phyloP scores from a whole-genome alignment of 2,113 vertebrate species.

The Dasyprocta punctata region DNA sequence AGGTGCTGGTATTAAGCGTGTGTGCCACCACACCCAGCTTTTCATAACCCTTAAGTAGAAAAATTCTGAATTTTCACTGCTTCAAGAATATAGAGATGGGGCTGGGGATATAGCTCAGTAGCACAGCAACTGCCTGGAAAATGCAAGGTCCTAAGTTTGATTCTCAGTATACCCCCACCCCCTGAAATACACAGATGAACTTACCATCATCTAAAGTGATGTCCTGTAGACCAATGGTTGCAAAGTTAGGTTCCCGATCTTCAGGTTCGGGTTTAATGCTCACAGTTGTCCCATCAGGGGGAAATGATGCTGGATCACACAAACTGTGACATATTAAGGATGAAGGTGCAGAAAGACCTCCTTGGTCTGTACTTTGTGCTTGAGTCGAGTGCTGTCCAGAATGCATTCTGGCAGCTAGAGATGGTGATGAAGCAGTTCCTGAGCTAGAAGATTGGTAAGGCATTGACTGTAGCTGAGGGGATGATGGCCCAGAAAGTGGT shows the following conservation, averaged over 20 bases:
- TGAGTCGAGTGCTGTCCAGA: conserved; percentile 94
- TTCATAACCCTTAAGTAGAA: conserved; percentile 8
- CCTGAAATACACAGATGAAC: conserved; percentile 69
- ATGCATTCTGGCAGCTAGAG: conserved; percentile 88
- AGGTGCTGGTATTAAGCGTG: too few relatives aligned
- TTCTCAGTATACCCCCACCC: too few relatives aligned
- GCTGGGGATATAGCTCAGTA: too few relatives aligned
- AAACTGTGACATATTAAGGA: conserved; percentile 86
- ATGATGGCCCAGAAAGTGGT: conserved; percentile 94
- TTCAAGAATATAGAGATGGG: conserved; percentile 19
- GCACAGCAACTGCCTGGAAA: too few relatives aligned
- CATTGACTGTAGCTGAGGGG: conserved; percentile 94
- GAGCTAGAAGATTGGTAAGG: conserved; percentile 95
- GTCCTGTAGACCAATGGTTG: conserved; percentile 96
- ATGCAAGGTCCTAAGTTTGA: too few relatives aligned
- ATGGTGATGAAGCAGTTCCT: conserved; percentile 89
- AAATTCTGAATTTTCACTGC: background rate
- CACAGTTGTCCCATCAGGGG: conserved; percentile 88
- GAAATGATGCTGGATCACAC: conserved; percentile 91
- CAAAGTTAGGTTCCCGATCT: conserved; percentile 94
- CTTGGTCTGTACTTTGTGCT: conserved; percentile 90
- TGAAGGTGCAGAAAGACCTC: conserved; percentile 85
- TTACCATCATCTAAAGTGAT: conserved; percentile 99
- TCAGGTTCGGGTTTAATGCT: conserved; percentile 97
- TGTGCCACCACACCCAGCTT: too few relatives aligned